Conservation (phyloP, 2,113 vertebrate species). For the Triplophysa rosa region DNA sequence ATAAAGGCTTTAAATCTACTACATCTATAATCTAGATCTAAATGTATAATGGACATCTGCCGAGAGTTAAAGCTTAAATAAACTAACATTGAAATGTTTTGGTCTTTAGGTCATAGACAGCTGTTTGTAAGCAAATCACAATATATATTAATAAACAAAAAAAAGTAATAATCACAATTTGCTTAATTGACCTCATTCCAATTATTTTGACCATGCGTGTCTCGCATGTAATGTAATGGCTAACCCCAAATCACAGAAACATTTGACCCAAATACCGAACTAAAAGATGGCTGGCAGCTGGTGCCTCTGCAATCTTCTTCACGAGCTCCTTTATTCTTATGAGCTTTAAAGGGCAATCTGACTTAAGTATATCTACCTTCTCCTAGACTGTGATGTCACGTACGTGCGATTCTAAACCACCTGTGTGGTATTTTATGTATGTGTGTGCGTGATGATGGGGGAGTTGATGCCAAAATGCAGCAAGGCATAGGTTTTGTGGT, state of each 20-base stretch:
- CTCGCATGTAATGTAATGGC: neutral
- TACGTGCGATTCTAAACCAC: neutral
- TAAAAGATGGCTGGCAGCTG: constrained; percentile 20
- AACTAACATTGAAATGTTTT: neutral
- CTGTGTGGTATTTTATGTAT: neutral
- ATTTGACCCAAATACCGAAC: constrained; percentile 40
- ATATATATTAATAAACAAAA: neutral
- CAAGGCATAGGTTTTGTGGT: constrained; percentile 8
- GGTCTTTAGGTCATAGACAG: neutral
- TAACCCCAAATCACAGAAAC: constrained; percentile 15
- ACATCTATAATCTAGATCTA: no score
- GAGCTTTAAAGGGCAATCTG: constrained; percentile 28
- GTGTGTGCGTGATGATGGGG: neutral
- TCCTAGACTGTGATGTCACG: neutral
- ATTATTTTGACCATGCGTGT: neutral
- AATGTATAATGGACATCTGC: neutral
- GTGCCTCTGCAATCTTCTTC: constrained; percentile 8
- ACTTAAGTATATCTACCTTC: constrained; percentile 4
- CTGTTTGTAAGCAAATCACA: neutral
- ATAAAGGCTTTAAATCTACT: no score
- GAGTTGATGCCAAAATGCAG: neutral
- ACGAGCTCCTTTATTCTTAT: constrained; percentile 6
- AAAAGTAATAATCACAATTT: no score
- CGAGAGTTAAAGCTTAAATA: neutral
- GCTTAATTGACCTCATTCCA: constrained; percentile 32